A percentile compares a stretch with the other conserved stretches of the same genome.
These are phyloP conservation scores for Cyrtodaria siliqua DNA, from an alignment of 2,888 invertebrate species.

Conservation along the genomic window DNA sequence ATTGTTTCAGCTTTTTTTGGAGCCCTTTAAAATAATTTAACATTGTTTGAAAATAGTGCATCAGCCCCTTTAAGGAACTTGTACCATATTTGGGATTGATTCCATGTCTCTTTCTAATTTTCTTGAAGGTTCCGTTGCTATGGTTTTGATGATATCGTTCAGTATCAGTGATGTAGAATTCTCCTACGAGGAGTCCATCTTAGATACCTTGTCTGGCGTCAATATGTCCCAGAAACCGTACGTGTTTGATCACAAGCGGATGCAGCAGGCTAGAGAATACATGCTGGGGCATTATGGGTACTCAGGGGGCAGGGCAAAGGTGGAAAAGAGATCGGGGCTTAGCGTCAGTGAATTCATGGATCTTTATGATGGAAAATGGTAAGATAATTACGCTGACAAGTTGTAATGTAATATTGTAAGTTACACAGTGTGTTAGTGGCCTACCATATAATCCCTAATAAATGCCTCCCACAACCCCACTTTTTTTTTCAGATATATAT, in stretches of 20 bases:
- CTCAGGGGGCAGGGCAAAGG: conserved; percentile 20
- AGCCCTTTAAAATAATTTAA: no score
- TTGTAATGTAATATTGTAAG: no score
- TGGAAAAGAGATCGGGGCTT: conserved; percentile 79
- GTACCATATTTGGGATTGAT: no score
- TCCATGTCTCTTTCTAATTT: no score
- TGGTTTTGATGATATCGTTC: conserved; percentile 28
- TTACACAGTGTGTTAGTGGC: no score
- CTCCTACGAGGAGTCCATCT: conserved; percentile 1
- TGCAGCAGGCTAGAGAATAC: conserved; percentile 59
- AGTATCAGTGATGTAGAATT: conserved; percentile 27
- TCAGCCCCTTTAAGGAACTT: no score
- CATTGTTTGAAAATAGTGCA: no score
- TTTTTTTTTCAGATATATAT: no score
- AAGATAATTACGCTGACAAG: conserved; percentile 42
- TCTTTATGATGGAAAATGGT: conserved; percentile 85
- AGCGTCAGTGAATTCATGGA: conserved; percentile 82
- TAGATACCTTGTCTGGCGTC: not conserved
- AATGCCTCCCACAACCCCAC: no score
- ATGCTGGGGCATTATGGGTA: conserved; percentile 74
- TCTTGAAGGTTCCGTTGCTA: conserved; percentile 19
- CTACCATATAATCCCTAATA: no score
- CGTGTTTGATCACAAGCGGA: conserved; percentile 61
- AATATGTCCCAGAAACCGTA: conserved; percentile 58
- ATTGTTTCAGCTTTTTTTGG: no score